phyloP scores from a whole-genome alignment of 2,113 vertebrate genomes.

The Eretmochelys imbricata region DNA sequence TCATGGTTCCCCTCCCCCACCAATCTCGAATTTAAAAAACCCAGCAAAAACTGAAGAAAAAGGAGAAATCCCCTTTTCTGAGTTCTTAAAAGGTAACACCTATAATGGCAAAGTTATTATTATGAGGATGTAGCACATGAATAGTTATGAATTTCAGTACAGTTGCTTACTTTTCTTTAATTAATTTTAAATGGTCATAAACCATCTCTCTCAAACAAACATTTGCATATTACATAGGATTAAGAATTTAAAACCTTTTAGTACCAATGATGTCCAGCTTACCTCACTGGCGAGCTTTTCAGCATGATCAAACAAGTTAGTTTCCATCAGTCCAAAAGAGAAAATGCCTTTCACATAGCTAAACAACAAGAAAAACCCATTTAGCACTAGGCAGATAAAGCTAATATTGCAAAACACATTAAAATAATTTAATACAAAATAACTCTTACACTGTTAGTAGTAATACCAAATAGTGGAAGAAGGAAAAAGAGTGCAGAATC shows the following conservation, averaged over 20 bases:
- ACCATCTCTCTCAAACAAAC: not conserved
- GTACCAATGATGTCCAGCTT: conserved; percentile 3
- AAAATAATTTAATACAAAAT: not conserved
- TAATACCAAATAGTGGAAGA: not conserved
- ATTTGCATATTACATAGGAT: not conserved
- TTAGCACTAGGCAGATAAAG: not conserved
- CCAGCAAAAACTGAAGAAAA: not conserved
- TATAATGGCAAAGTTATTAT: not conserved
- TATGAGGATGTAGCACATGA: not conserved
- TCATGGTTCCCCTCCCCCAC: no score
- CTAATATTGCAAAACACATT: not conserved
- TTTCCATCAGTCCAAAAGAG: conserved; percentile 93
- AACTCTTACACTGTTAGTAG: not conserved
- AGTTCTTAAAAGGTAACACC: not conserved
- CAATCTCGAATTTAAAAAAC: not conserved
- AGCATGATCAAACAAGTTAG: conserved; percentile 87
- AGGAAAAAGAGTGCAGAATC: not conserved
- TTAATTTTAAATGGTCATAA: not conserved
- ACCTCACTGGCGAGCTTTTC: conserved; percentile 92
- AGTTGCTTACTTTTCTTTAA: not conserved
- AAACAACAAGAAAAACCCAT: not conserved
- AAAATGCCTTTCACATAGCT: conserved; percentile 94
- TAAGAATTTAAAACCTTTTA: not conserved
- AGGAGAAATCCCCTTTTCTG: not conserved
- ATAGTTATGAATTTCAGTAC: not conserved